Conservation (phyloP, 2,113 vertebrate species). For the Desmodus rotundus region DNA sequence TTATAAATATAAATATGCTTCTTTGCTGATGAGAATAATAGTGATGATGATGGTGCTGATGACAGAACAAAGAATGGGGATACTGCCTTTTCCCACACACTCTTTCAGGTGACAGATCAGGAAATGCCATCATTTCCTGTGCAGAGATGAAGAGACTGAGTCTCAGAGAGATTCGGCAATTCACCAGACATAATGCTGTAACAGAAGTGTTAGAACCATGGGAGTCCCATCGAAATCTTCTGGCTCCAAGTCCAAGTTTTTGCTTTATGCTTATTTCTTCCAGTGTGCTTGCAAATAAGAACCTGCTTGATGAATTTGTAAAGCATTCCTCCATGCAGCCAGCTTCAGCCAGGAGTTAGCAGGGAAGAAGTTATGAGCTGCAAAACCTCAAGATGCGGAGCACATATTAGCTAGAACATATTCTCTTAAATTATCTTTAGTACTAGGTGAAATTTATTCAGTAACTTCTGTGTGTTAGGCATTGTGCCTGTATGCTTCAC, state of each 20-base stretch:
- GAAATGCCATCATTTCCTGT: accelerated
- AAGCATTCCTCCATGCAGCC: not conserved
- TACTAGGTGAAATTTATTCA: not conserved
- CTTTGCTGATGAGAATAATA: not conserved
- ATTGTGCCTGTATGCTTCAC: not conserved
- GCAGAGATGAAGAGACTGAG: not conserved
- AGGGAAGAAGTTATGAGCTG: not conserved
- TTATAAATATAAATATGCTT: not conserved
- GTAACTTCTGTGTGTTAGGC: not conserved
- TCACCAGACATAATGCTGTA: too few species aligned
- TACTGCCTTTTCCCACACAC: not conserved
- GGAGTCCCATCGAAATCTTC: not conserved
- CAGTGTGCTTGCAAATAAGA: not conserved
- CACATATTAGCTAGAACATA: not conserved
- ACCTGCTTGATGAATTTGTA: not conserved
- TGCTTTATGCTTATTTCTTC: not conserved
- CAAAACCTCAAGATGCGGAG: not conserved
- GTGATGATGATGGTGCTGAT: not conserved
- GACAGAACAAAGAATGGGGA: too few species aligned
- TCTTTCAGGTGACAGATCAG: not conserved
- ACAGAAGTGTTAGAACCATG: not conserved
- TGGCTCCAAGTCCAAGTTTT: not conserved
- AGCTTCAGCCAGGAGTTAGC: not conserved
- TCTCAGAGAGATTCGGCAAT: not conserved
- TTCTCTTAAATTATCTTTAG: not conserved